phyloP scores from a whole-genome alignment of 2,888 invertebrate species.

The Oligia latruncula region DNA sequence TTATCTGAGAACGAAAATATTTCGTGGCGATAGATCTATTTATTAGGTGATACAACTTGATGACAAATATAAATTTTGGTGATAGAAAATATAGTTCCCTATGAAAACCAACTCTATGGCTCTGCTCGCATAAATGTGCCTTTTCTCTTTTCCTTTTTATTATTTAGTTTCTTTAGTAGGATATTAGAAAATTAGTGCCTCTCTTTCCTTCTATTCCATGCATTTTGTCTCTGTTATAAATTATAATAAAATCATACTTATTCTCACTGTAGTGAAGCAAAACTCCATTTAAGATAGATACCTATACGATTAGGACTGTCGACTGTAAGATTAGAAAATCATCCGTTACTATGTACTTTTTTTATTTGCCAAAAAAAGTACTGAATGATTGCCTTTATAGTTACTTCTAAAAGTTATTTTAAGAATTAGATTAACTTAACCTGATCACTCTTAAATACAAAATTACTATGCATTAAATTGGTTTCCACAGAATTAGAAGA shows the following conservation, averaged over 20 bases:
- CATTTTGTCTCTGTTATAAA: not conserved
- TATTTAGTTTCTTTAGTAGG: not conserved
- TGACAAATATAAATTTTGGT: no score
- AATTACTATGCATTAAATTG: constrained; percentile 44
- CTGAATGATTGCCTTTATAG: not conserved
- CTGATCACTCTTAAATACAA: constrained; percentile 28
- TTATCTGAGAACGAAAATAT: no score
- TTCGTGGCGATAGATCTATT: no score
- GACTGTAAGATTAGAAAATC: not conserved
- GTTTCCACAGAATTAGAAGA: constrained; percentile 25
- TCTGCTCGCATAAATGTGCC: not conserved
- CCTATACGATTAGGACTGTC: not conserved
- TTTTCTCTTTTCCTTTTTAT: not conserved
- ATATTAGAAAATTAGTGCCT: not conserved
- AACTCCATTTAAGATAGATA: not conserved
- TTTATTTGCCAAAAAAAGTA: constrained; percentile 3
- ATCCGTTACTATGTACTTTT: not conserved
- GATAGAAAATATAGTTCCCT: no score
- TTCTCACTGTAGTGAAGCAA: not conserved
- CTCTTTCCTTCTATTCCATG: not conserved
- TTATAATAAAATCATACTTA: not conserved
- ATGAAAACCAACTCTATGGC: not conserved
- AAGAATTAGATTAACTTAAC: constrained; percentile 36
- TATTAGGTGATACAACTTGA: no score
- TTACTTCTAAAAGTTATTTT: constrained; percentile 21